A percentile compares a stretch with the other conserved stretches of the same genome.
phyloP scores from a whole-genome alignment of 2,113 vertebrate genomes.

The Neodon shergylaensis region DNA sequence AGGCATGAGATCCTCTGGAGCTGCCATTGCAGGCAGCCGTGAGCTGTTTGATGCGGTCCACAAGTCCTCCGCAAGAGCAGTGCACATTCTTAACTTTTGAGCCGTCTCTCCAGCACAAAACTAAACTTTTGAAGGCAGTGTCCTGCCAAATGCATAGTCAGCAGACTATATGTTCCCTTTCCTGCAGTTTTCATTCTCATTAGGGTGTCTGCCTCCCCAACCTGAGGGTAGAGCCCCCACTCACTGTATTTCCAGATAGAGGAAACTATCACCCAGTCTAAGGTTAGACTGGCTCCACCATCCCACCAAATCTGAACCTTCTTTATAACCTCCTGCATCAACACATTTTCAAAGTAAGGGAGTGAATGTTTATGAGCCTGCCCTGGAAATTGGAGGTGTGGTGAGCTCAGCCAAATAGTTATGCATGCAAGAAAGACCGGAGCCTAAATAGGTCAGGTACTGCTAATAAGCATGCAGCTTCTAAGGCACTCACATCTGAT shows the following conservation, averaged over 20 bases:
- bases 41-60: neutral
- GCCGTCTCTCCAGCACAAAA: neutral
- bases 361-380: slow-evolving; percentile 20
- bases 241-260: neutral
- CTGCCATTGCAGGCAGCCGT: neutral
- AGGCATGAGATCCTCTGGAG: neutral
- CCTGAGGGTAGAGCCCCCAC: neutral
- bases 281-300: neutral
- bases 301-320: neutral
- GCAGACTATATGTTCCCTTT: neutral
- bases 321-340: neutral
- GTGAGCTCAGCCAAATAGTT: slow-evolving; percentile 64
- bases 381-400: slow-evolving; percentile 56
- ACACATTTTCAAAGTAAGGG: slow-evolving; percentile 57
- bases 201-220: too few relatives aligned
- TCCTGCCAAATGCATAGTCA: neutral
- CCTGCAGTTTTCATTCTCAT: neutral
- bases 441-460: slow-evolving; percentile 79
- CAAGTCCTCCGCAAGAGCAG: neutral
- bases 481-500: slow-evolving; percentile 46
- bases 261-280: neutral
- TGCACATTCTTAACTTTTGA: neutral
- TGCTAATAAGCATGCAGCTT: slow-evolving; percentile 45
- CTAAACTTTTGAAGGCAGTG: neutral
- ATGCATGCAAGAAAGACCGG: neutral